A percentile compares a stretch with the other conserved stretches of the same genome.
These are phyloP conservation scores for Papilio elwesi DNA, from an alignment of 2,888 invertebrate species.

Conservation along the genomic window DNA sequence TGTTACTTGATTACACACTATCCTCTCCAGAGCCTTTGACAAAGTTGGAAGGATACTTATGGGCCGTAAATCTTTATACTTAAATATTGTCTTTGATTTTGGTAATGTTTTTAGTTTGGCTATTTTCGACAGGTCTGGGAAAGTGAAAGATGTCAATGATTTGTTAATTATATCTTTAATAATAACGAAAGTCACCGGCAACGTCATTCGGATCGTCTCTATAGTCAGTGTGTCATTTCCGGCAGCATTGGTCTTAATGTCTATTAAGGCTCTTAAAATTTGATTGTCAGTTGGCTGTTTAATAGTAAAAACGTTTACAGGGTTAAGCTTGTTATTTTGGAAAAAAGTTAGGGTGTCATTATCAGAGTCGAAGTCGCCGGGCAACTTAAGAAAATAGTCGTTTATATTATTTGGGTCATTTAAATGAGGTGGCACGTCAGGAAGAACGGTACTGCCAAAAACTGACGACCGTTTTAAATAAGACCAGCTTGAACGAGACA, in stretches of 20 bases:
- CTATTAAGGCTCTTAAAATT: background rate
- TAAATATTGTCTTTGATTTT: background rate
- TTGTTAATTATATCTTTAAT: constrained; percentile 2
- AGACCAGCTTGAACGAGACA: too few relatives aligned
- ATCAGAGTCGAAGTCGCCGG: background rate
- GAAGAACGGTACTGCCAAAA: background rate
- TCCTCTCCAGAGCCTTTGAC: constrained; percentile 32
- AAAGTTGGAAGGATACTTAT: constrained; percentile 29
- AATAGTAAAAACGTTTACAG: background rate
- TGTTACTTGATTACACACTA: constrained; percentile 24
- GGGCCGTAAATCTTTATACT: constrained; percentile 24
- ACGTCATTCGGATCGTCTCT: background rate
- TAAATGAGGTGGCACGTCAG: background rate
- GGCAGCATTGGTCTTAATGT: background rate
- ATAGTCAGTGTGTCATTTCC: constrained; percentile 13
- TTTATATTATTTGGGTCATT: background rate
- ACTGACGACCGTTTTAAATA: background rate
- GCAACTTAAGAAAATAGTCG: background rate
- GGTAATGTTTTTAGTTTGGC: background rate
- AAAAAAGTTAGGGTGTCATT: background rate
- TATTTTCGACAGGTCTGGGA: background rate
- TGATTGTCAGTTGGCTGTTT: background rate
- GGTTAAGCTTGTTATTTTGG: background rate
- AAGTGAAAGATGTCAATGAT: constrained; percentile 14
- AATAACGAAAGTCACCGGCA: background rate